Base-by-base conservation (phyloP, 2,888 invertebrate genomes). In the Lamproptera curius region DNA sequence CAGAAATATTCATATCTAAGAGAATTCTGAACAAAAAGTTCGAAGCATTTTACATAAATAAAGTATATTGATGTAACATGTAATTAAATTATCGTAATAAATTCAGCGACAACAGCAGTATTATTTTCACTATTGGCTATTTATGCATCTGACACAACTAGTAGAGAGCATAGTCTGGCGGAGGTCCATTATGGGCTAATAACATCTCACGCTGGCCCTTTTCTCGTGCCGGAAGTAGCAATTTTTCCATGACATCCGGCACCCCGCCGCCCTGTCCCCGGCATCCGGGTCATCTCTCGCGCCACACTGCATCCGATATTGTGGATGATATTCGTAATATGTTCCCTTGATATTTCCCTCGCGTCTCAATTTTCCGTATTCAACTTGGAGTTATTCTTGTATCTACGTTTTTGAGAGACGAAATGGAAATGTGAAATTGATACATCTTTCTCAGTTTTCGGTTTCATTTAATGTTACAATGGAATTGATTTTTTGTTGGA, bases 161-260 rank as follows among this genome's bases (percentile, higher is more conserved):
- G 71, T 59, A 45, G 65, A 63, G 20, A 65, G 72, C 64, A 59
- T 68, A 71, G 67, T 64, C 57, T 59, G 59, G 66, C 58, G 56
- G 66, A 75, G 76, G 78, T 76, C 78, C 78, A 73, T 73, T 73
- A 73, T 40, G 26, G 16, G 68, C 71, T 77, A 78, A 77, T 78
- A 77, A 76, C 74, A 73, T 78, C 63, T 65, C 63, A 72, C 68
- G 70, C 73, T 66, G 70, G 63, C 72, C 74, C 73, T 73, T 70
- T 77, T 78, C 40, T 66, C 67, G 73, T 67, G 62, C 75, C 79
- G 81, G 80, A 80, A 79, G 80, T 79, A 78, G 77, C 80, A 80
- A 81, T 82, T 81, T 81, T 81, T 80, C 58, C 59, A 46, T 58
- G 59, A 59, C 61, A 61, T 59, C 61, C 61, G 55, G 58, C 49